Percentiles rank a stretch among this genome's conserved stretches.
phyloP scores from a whole-genome alignment of 2,888 invertebrate species.

The Eupithecia inturbata region DNA sequence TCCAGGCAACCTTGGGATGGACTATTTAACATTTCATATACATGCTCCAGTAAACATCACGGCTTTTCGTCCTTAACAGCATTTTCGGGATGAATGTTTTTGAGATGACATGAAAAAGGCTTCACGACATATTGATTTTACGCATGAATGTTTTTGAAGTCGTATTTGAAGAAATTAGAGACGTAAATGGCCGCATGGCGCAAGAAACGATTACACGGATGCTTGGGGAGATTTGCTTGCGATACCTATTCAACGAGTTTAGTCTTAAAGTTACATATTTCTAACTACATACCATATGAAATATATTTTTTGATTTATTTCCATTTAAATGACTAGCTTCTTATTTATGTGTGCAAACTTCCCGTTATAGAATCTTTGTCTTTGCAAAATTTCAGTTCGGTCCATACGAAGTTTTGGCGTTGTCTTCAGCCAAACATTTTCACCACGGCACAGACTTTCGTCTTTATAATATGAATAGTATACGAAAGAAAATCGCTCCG shows the following conservation, averaged over 20 bases:
- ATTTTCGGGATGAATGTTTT: conserved; percentile 16
- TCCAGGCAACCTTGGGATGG: neutral
- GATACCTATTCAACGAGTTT: conserved; percentile 11
- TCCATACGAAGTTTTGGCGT: no score
- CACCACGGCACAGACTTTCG: no score
- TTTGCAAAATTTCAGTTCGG: no score
- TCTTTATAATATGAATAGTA: neutral
- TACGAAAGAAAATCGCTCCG: neutral
- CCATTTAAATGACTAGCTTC: neutral
- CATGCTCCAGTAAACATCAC: conserved; percentile 5
- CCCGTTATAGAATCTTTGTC: no score
- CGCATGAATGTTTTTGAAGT: conserved; percentile 34
- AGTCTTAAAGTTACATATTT: neutral
- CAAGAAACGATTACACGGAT: conserved; percentile 44
- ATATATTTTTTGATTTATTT: neutral
- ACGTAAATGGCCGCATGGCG: conserved; percentile 37
- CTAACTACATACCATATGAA: neutral
- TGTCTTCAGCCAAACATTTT: no score
- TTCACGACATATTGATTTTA: conserved; percentile 37
- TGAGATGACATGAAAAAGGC: conserved; percentile 23
- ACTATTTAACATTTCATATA: neutral
- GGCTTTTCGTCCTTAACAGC: conserved; percentile 10
- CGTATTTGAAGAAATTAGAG: conserved; percentile 30
- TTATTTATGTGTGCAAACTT: no score
- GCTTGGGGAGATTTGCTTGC: conserved; percentile 32